Evolutionary conservation across 2,888 invertebrate genomes (phyloP), one percentile per base, ranked within the genome.

Genomic region (Amphiduros pacificus): DNA sequence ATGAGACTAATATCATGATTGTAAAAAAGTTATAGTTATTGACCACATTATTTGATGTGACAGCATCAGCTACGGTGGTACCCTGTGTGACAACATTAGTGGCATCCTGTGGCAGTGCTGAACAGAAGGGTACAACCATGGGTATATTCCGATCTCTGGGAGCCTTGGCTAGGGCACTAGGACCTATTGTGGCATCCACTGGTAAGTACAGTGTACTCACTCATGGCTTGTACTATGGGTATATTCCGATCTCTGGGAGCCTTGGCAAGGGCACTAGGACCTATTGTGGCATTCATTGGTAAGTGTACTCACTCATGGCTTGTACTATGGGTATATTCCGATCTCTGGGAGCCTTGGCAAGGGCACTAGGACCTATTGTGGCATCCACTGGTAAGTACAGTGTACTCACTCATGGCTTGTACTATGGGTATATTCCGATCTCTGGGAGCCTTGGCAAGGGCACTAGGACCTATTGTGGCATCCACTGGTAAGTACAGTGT

Each of bases 91-190:
- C 94, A 74, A 92, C 96, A 2, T 85, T 95, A 62, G 92, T 92
- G n/a, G 93, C 96, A 2, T 88, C 88, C 67, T 89, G 90, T 78
- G 91, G 92, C 5, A 88, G 79, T 5, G 77, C 74, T 63, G 89
- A 89, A 76, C 91, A 94, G 76, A 94, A 96, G 78, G 98, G 98
- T 29, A 90, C 91, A 0, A 91, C 94, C 67, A 89, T 97, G 78
- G 99, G 99, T 14, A 91, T 93, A 68, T 93, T 97, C 77, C 87
- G 98, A 64, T 96, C 97, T 1, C 85, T 98, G 40, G 98, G 98
- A 20, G 93, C 97, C 1, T 84, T 99, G 49, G 96, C 97, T 0
- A 86, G 98, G 70, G 94, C 95, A 26, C 82, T 93, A 32, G 98
- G 98, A 0, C 98, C 98, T 0, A 85, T 96, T 58, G 81, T 93